These are phyloP conservation scores for Anableps anableps DNA, from an alignment of 2,797 vertebrate genomes.

Conservation along the genomic window DNA sequence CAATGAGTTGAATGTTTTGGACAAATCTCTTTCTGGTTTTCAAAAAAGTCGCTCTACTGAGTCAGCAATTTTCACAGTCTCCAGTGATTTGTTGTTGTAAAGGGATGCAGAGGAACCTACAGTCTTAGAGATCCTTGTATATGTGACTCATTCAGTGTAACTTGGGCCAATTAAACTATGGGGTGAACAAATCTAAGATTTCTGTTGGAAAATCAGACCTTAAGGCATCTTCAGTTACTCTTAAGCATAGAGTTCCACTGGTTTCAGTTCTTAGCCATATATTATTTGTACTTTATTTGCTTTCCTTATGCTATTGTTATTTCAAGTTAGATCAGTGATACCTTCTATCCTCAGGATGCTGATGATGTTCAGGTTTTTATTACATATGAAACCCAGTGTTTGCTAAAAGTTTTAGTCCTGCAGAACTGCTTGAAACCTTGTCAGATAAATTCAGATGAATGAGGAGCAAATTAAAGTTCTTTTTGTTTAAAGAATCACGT, in stretches of 20 bases:
- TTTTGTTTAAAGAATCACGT: no score
- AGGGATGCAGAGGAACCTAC: not conserved
- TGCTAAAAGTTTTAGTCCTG: not conserved
- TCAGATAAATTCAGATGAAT: no score
- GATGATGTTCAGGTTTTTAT: not conserved
- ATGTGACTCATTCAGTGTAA: not conserved
- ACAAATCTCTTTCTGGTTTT: not conserved
- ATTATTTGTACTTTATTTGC: not conserved
- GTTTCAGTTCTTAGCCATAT: not conserved
- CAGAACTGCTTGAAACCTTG: no score
- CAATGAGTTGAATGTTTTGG: not conserved
- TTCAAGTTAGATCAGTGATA: no score
- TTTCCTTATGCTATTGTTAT: not conserved
- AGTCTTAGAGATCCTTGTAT: not conserved
- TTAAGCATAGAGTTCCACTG: not conserved
- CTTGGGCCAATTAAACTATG: not conserved
- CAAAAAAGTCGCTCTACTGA: not conserved
- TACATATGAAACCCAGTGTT: not conserved
- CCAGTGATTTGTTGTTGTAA: not conserved
- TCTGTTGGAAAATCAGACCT: not conserved
- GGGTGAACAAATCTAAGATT: not conserved
- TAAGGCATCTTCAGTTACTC: not conserved
- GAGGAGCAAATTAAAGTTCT: no score
- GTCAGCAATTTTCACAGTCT: not conserved
- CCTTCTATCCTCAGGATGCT: not conserved